Evolutionary conservation across 2,797 vertebrate genomes (phyloP), one percentile per base, ranked within the genome.

Genomic region (Lithobates pipiens): DNA sequence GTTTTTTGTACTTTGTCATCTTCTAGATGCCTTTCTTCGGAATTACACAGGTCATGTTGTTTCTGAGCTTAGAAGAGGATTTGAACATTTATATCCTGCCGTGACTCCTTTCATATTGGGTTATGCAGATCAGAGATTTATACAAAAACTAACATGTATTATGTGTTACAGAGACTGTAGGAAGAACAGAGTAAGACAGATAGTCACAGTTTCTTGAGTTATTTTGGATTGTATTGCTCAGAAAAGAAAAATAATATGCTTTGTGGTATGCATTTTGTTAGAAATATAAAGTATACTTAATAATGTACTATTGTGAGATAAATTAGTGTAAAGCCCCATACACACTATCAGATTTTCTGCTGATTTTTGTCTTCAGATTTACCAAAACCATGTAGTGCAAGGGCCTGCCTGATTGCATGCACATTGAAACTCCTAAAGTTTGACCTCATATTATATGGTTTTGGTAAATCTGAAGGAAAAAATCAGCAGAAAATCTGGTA

Each of bases 21-120:
- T 44, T 29, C 16, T 78, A 46, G 23, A 78, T 29, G 6, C 77
- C 4, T 68, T 65, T 23, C 61, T 78, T 27, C 34, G 61, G 3
- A 78, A 67, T 36, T 68, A 9, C 25, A 21, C 61, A 42, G 34
- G 15, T 46, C 27, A 44, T n/a, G 9, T 44, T 42, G 36, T 9
- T 25, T 10, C 21, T 29, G 13, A 78, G 23, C 8, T 68, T 25
- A 21, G 61, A 78, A 67, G 36, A 44, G 16, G 65, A 39, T 42
- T 78, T 25, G 77, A 68, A 15, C 32, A 67, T 23, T 8, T 78
- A 3, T 78, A 78, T 67, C 77, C 77, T 68, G 34, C 36, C 10
- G 4, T 78, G 7, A 39, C n/a, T 78, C 77, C 77, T n/a, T 78
- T 42, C 7, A 78, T 78, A 68, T 78, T 78, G 15, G 77, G 61